Conservation (phyloP, 2,888 invertebrate species). For the Tortricodes alternella region DNA sequence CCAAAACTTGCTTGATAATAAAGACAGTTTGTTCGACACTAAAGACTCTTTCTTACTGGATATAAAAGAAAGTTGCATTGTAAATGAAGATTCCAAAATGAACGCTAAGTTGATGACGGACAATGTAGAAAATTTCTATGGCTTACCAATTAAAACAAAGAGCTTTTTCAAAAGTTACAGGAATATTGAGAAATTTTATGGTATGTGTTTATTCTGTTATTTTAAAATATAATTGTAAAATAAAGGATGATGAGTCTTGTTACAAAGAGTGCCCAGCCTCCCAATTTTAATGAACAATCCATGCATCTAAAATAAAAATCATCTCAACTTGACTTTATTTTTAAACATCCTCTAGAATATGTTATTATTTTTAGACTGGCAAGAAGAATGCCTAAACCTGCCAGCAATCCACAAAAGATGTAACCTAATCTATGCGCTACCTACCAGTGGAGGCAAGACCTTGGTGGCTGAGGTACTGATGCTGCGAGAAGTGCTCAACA, state of each 20-base stretch:
- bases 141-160: constrained; percentile 87
- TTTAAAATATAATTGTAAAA: neutral
- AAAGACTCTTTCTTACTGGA: constrained; percentile 71
- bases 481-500: constrained; percentile 91
- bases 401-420: constrained; percentile 86
- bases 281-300: no score
- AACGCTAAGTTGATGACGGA: constrained; percentile 30
- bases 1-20: constrained; percentile 40
- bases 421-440: constrained; percentile 96
- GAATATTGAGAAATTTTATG: constrained; percentile 91
- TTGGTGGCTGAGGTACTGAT: constrained; percentile 98
- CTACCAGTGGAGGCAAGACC: constrained; percentile 99
- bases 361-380: constrained; percentile 89
- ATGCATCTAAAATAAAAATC: no score
- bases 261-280: no score
- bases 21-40: constrained; percentile 59
- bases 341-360: constrained; percentile 18
- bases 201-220: constrained; percentile 73
- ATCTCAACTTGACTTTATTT: no score
- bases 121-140: constrained; percentile 85
- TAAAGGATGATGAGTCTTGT: no score
- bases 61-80: constrained; percentile 58
- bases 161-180: constrained; percentile 88
- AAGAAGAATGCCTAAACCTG: constrained; percentile 93
- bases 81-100: constrained; percentile 37